phyloP scores from a whole-genome alignment of 2,113 vertebrate genomes.

The Xiphophorus hellerii region DNA sequence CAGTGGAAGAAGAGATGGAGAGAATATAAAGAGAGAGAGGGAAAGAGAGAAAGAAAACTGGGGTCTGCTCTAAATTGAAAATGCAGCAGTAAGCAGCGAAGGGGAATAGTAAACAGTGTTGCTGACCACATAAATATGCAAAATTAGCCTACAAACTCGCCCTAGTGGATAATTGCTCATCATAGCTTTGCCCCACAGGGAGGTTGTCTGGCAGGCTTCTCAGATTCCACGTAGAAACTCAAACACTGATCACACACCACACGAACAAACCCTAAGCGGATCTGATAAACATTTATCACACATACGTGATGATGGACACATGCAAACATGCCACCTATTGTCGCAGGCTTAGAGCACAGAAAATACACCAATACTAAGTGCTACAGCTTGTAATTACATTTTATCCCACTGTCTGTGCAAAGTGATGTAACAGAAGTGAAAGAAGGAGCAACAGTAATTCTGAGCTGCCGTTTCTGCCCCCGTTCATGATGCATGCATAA shows the following conservation, averaged over 20 bases:
- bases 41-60: slow-evolving; percentile 31
- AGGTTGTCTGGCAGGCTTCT: slow-evolving; percentile 71
- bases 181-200: slow-evolving; percentile 71
- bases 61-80: slow-evolving; percentile 74
- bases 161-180: slow-evolving; percentile 80
- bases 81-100: slow-evolving; percentile 77
- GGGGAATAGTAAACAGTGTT: slow-evolving; percentile 76
- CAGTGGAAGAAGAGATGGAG: slow-evolving; percentile 45
- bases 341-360: slow-evolving; percentile 6
- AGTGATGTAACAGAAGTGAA: slow-evolving; percentile 4
- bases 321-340: slow-evolving; percentile 5
- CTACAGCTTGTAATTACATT: slow-evolving; percentile 2
- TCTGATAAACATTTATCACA: slow-evolving; percentile 28
- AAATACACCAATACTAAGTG: background rate
- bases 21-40: slow-evolving; percentile 43
- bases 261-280: slow-evolving; percentile 28
- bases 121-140: slow-evolving; percentile 78
- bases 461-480: slow-evolving; percentile 4
- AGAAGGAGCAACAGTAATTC: slow-evolving; percentile 1
- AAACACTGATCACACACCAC: slow-evolving; percentile 51
- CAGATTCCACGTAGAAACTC: slow-evolving; percentile 72
- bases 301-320: slow-evolving; percentile 21
- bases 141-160: slow-evolving; percentile 79
- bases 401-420: slow-evolving; percentile 1
- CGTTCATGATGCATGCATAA: slow-evolving; percentile 19